A percentile compares a stretch with the other conserved stretches of the same genome.
Evolutionary conservation across 1,140 invertebrate species (phyloP).

Genomic region (Nautilus pompilius): DNA sequence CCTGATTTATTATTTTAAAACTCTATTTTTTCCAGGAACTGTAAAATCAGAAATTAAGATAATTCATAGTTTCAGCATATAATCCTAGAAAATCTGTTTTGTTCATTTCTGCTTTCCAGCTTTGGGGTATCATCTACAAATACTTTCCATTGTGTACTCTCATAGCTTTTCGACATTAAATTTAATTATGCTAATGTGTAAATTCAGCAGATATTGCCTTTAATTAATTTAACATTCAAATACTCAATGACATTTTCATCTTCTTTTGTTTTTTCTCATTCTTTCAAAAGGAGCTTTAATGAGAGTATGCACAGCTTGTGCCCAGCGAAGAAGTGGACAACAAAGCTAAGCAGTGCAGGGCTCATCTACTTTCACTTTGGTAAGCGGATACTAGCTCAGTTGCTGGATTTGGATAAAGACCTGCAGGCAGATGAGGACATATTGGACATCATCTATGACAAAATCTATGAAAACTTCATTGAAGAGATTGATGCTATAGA

Average conservation of each 20-base stretch:
- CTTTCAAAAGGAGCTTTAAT: conserved; percentile 65
- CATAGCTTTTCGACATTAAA: neutral
- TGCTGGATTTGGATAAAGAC: conserved; percentile 43
- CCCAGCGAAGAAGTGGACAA: conserved; percentile 60
- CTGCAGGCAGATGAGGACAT: conserved; percentile 24
- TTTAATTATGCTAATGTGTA: neutral
- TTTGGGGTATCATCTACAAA: too few relatives aligned
- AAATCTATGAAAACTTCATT: conserved; percentile 86
- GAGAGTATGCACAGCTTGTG: conserved; percentile 65
- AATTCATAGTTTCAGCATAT: too few relatives aligned
- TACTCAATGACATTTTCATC: neutral
- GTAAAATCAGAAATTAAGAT: too few relatives aligned
- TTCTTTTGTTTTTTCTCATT: conserved; percentile 15
- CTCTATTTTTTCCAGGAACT: too few relatives aligned
- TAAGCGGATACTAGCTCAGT: conserved; percentile 67
- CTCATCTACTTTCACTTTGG: conserved; percentile 92
- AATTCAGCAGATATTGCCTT: neutral
- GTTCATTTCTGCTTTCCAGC: too few relatives aligned
- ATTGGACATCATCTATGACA: conserved; percentile 66
- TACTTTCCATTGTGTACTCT: neutral
- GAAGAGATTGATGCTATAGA: conserved; percentile 96
- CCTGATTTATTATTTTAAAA: too few relatives aligned
- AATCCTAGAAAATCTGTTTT: too few relatives aligned
- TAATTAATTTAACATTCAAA: neutral
- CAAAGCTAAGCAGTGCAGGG: conserved; percentile 90